Evolutionary conservation across 2,888 invertebrate genomes (phyloP).

Genomic region (Drosophila helvetica): DNA sequence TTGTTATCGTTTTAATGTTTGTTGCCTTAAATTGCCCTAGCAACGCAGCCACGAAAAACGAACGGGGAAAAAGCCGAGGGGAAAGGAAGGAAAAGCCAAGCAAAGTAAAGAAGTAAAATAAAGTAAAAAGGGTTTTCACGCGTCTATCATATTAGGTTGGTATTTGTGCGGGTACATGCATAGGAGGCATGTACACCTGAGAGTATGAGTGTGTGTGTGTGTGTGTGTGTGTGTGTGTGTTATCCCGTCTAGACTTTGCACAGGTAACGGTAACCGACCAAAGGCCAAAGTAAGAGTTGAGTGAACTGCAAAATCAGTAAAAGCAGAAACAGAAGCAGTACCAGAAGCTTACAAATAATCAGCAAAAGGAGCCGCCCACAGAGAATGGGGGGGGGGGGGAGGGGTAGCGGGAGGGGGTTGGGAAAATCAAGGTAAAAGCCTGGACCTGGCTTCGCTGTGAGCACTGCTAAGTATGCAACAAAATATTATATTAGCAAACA

Average conservation of each 20-base stretch:
- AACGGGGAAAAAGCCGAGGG: background rate
- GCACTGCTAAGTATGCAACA: conserved; percentile 55
- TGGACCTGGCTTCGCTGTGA: conserved; percentile 2
- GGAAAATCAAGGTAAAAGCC: conserved; percentile 19
- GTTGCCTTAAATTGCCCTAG: conserved; percentile 64
- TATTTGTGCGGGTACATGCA: conserved; percentile 17
- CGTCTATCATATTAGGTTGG: conserved; percentile 66
- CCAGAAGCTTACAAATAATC: conserved; percentile 8
- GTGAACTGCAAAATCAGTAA: conserved; percentile 59
- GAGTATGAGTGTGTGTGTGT: conserved; percentile 21
- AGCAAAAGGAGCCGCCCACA: background rate
- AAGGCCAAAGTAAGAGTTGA: conserved; percentile 62
- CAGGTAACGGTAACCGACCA: conserved; percentile 65
- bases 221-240: conserved; percentile 1
- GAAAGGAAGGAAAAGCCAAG: conserved; percentile 6
- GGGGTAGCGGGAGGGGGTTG: background rate
- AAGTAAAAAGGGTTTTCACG: conserved; percentile 56
- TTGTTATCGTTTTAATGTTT: conserved; percentile 73
- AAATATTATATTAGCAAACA: conserved; percentile 75
- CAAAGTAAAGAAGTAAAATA: conserved; percentile 42
- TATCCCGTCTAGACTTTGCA: conserved; percentile 62
- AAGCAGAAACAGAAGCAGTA: conserved; percentile 47
- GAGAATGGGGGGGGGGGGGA: background rate
- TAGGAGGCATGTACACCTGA: background rate
- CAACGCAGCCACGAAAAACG: conserved; percentile 34